phyloP scores from a whole-genome alignment of 2,797 vertebrate genomes.

The Acanthurus lineatus region DNA sequence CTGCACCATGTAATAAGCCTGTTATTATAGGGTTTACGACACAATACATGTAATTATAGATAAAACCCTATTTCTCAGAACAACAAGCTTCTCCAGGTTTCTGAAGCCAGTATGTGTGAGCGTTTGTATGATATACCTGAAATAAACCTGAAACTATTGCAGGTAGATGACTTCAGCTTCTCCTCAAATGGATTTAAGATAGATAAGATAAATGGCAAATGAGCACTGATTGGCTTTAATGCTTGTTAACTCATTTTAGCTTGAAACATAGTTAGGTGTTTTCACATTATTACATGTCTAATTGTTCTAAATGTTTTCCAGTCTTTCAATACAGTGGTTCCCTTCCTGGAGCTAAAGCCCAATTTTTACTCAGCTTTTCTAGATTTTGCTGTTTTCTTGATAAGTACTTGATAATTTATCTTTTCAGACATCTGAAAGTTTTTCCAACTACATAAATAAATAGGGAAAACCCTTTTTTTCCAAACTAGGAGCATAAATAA shows the following conservation, averaged over 20 bases:
- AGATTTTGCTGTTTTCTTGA: not conserved
- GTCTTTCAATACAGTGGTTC: not conserved
- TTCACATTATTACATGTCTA: not conserved
- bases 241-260: no score
- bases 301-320: not conserved
- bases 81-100: not conserved
- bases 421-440: not conserved
- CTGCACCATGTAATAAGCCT: no score
- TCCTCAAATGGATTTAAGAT: not conserved
- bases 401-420: no score
- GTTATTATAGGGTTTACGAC: no score
- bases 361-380: not conserved
- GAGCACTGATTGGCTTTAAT: not conserved
- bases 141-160: not conserved
- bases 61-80: no score
- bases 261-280: no score
- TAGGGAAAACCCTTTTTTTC: not conserved
- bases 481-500: not conserved
- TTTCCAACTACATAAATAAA: not conserved
- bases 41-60: no score
- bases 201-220: constrained; percentile 23
- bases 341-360: not conserved
- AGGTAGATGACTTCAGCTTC: not conserved
- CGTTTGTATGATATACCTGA: not conserved
- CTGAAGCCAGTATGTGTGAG: no score